Percentiles rank a stretch among this genome's conserved stretches.
Conservation (phyloP, 2,888 invertebrate species). For the Leucophora obtusa region DNA sequence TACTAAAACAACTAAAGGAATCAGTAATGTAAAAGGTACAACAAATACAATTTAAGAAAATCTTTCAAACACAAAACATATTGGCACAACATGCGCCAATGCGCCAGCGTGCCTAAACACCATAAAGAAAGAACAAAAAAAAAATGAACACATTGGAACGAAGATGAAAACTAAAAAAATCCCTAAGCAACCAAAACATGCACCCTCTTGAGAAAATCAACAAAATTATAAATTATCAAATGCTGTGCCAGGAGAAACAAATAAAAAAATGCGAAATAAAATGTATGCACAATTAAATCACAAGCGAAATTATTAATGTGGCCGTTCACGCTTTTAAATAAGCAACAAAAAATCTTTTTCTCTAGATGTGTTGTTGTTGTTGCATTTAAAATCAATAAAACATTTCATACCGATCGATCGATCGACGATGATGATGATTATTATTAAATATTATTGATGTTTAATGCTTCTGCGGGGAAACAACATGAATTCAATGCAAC, state of each 20-base stretch:
- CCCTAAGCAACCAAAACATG: conserved; percentile 57
- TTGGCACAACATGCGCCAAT: conserved; percentile 70
- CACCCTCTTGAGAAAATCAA: conserved; percentile 73
- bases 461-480: conserved; percentile 62
- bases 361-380: conserved; percentile 23
- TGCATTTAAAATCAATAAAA: conserved; percentile 78
- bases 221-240: conserved; percentile 79
- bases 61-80: conserved; percentile 65
- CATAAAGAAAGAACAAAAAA: conserved; percentile 54
- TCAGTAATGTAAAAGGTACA: conserved; percentile 55
- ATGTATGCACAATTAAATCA: conserved; percentile 79
- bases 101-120: conserved; percentile 65
- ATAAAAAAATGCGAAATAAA: conserved; percentile 69
- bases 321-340: conserved; percentile 79
- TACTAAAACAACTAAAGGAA: conserved; percentile 44
- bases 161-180: conserved; percentile 46
- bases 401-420: conserved; percentile 62
- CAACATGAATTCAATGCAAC: conserved; percentile 39
- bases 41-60: conserved; percentile 46
- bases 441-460: conserved; percentile 63
- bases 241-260: conserved; percentile 27
- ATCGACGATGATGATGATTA: conserved; percentile 39
- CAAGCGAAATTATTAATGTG: conserved; percentile 79
- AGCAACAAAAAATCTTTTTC: conserved; percentile 38
- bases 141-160: conserved; percentile 24